A percentile compares a stretch with the other conserved stretches of the same genome.
These are phyloP conservation scores for Euplexia lucipara DNA, from an alignment of 2,888 invertebrate genomes.

Conservation along the genomic window DNA sequence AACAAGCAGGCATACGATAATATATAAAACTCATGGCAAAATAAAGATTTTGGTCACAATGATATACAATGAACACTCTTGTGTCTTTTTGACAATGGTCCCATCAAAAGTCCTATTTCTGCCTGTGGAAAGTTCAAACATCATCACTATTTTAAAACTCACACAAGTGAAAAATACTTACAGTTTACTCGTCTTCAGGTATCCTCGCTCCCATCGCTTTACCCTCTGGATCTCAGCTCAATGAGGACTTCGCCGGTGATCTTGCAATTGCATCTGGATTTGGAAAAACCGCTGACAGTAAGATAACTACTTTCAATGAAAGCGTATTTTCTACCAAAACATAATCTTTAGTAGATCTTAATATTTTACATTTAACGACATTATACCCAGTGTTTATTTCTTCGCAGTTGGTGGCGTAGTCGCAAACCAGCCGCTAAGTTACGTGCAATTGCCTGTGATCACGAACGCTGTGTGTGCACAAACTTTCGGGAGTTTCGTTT, in stretches of 20 bases:
- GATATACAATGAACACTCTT: no score
- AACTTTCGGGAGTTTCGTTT: constrained; percentile 68
- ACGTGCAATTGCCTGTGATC: constrained; percentile 66
- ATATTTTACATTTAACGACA: no score
- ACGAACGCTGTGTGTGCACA: constrained; percentile 68
- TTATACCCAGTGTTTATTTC: not conserved
- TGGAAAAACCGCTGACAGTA: constrained; percentile 59
- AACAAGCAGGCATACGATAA: no score
- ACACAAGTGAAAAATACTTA: constrained; percentile 38
- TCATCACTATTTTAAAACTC: not conserved
- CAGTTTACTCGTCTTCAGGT: not conserved
- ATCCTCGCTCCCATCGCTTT: constrained; percentile 61
- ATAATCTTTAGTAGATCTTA: not conserved
- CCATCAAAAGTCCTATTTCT: no score
- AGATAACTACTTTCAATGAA: not conserved
- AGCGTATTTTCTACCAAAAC: no score
- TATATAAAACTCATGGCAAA: no score
- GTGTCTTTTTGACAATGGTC: no score
- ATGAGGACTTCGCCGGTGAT: constrained; percentile 66
- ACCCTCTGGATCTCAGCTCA: constrained; percentile 66
- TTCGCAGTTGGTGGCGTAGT: constrained; percentile 6
- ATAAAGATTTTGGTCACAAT: no score
- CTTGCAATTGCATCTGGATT: constrained; percentile 77
- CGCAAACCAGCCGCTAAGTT: constrained; percentile 22
- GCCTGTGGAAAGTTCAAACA: no score